Percentiles rank a stretch among this genome's conserved stretches.
Evolutionary conservation across 2,113 vertebrate species (phyloP).

Genomic region (Mesitornis unicolor): DNA sequence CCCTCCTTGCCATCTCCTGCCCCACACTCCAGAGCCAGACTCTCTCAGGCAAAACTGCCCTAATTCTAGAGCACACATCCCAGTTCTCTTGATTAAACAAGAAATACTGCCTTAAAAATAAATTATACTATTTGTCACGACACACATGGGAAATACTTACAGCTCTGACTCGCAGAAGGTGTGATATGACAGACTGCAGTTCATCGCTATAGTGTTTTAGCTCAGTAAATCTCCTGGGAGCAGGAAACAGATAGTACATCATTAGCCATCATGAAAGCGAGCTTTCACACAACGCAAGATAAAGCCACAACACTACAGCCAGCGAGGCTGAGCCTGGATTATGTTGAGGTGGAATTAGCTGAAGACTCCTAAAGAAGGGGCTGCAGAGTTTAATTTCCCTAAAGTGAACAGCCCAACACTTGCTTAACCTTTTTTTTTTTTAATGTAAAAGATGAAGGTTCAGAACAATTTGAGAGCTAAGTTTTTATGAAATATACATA

Average conservation of each 20-base stretch:
- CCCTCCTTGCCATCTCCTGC: neutral
- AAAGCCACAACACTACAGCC: neutral
- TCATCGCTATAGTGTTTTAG: slow-evolving; percentile 92
- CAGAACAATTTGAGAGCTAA: neutral
- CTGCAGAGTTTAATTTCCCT: neutral
- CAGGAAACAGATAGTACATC: slow-evolving; percentile 61
- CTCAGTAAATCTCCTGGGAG: slow-evolving; percentile 85
- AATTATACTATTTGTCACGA: slow-evolving; percentile 36
- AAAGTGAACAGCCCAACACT: neutral
- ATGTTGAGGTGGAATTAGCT: neutral
- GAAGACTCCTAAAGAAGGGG: slow-evolving; percentile 12
- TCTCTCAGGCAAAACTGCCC: neutral
- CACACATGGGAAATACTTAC: slow-evolving; percentile 76
- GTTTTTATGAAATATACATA: neutral
- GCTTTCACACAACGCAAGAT: slow-evolving; percentile 7
- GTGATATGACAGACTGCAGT: slow-evolving; percentile 89
- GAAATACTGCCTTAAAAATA: slow-evolving; percentile 34
- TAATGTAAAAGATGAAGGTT: neutral
- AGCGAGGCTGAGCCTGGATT: neutral
- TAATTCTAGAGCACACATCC: neutral
- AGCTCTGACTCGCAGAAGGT: slow-evolving; percentile 89
- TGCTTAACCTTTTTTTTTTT: neutral
- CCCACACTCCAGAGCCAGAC: neutral
- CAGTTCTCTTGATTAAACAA: neutral
- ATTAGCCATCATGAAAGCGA: slow-evolving; percentile 57